Evolutionary conservation across 2,113 vertebrate species (phyloP), one percentile per base, ranked within the genome.

Genomic region (Eonycteris spelaea): DNA sequence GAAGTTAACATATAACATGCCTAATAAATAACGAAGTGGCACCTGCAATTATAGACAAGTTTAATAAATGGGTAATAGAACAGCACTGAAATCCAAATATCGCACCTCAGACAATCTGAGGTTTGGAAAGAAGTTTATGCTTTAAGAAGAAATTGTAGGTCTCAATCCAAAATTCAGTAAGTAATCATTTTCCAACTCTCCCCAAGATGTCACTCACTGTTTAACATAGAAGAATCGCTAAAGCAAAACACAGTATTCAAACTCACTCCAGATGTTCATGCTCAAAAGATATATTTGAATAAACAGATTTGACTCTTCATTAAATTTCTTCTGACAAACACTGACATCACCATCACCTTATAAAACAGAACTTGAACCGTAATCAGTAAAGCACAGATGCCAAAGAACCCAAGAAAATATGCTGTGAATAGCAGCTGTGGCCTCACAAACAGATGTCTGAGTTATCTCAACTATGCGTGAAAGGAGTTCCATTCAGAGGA

Each of bases 1-100:
- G 98, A 99, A 99, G 98, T 99, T 99, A 94, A 99, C 86, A 85
- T 99, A 99, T 45, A 99, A 98, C 99, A 99, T 99, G 70, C 99
- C 99, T 30, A 99, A 98, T 86, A 99, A 99, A 97, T 99, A 99
- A 4, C 99, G 99, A 95, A 99, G 98, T 30, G 99, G 99, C 28
- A 99, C 99, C 99, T 99, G 98, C 14, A 97, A 97, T 45, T 67
- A 97, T 43, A 98, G 3, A 78, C 13, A 48, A 89, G 14, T 33
- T 95, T n/a, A 91, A 73, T 40, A 38, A 74, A 12, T 11, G 11
- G 6, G 19, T 51, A 48, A 1, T 0, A 65, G 40, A 87, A 80
- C 0, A 3, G 10, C 57, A 40, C 18, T 0, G 2, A 95, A 67
- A 85, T 24, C 24, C 19, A 30, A 59, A 63, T 3, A 55, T 9